Evolutionary conservation across 1,140 invertebrate species (phyloP).

Genomic region (Lordiphosa clarofinis): DNA sequence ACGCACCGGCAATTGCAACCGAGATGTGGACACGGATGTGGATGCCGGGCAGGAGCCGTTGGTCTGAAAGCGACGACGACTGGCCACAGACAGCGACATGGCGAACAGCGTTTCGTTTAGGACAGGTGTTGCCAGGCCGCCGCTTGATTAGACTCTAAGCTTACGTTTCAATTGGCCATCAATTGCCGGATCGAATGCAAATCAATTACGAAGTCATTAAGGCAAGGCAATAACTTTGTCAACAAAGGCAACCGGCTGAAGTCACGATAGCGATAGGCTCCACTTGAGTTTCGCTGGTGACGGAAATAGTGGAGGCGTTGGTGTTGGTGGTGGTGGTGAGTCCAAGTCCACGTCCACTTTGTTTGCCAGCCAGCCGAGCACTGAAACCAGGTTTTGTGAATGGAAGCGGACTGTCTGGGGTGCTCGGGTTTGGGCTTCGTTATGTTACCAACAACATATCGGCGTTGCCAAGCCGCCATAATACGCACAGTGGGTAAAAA

Average conservation of each 20-base stretch:
- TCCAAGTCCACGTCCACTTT: slow-evolving; percentile 42
- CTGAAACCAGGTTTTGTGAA: slow-evolving; percentile 71
- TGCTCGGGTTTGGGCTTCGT: slow-evolving; percentile 6
- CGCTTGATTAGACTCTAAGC: slow-evolving; percentile 14
- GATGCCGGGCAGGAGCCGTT: slow-evolving; percentile 16
- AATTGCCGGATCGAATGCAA: slow-evolving; percentile 66
- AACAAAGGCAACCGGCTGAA: slow-evolving; percentile 57
- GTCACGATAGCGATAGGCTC: slow-evolving; percentile 58
- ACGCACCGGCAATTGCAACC: slow-evolving; percentile 30
- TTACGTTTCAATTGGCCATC: slow-evolving; percentile 56
- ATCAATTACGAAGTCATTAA: slow-evolving; percentile 73
- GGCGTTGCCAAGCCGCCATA: slow-evolving; percentile 31
- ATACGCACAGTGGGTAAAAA: too few species aligned
- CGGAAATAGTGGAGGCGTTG: slow-evolving; percentile 1
- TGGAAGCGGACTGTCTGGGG: slow-evolving; percentile 33
- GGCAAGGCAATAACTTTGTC: slow-evolving; percentile 69
- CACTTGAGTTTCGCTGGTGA: slow-evolving; percentile 40
- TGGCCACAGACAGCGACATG: slow-evolving; percentile 70
- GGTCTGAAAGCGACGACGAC: slow-evolving; percentile 62
- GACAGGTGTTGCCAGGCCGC: slow-evolving; percentile 1
- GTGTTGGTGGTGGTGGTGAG: slow-evolving; percentile 30
- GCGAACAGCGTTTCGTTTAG: slow-evolving; percentile 2
- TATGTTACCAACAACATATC: slow-evolving; percentile 24
- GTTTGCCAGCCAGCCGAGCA: slow-evolving; percentile 51
- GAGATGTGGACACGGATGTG: slow-evolving; percentile 13